Percentiles rank a stretch among this genome's conserved stretches.
Evolutionary conservation across 2,797 vertebrate genomes (phyloP).

Genomic region (Nothura maculosa): DNA sequence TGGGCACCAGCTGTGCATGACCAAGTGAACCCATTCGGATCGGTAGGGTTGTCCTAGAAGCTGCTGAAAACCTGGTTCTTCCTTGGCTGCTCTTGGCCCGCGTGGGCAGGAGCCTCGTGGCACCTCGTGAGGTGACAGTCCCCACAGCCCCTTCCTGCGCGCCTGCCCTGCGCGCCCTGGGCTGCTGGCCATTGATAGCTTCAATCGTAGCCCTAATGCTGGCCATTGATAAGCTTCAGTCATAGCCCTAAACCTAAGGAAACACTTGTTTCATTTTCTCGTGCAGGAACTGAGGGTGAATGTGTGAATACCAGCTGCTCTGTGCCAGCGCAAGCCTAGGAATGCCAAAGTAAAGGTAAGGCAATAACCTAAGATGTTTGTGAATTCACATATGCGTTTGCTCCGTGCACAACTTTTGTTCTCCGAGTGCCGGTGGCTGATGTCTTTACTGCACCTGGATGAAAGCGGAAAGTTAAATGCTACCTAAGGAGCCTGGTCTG

Average conservation of each 20-base stretch:
- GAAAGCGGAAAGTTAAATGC: not conserved
- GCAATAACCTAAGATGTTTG: not conserved
- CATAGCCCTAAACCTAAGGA: too few species aligned
- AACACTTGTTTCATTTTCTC: not conserved
- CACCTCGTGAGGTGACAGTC: fast-evolving
- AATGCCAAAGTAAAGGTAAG: not conserved
- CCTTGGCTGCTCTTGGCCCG: fast-evolving
- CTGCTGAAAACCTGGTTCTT: not conserved
- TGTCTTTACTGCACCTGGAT: not conserved
- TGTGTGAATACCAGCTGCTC: fast-evolving
- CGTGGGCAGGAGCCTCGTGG: fast-evolving
- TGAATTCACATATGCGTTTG: not conserved
- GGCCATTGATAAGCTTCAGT: not conserved
- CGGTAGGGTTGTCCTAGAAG: not conserved
- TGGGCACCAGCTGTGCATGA: fast-evolving
- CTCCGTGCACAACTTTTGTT: not conserved
- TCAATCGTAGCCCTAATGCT: not conserved
- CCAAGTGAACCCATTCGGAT: fast-evolving
- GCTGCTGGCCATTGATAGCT: not conserved
- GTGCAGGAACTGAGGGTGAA: fast-evolving
- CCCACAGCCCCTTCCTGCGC: too few species aligned
- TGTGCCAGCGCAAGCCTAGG: fast-evolving
- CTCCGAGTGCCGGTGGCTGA: fast-evolving
- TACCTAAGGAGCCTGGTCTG: not conserved
- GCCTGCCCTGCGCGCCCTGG: not conserved